Conservation (phyloP, 2,797 vertebrate species). For the Poecilia picta region DNA sequence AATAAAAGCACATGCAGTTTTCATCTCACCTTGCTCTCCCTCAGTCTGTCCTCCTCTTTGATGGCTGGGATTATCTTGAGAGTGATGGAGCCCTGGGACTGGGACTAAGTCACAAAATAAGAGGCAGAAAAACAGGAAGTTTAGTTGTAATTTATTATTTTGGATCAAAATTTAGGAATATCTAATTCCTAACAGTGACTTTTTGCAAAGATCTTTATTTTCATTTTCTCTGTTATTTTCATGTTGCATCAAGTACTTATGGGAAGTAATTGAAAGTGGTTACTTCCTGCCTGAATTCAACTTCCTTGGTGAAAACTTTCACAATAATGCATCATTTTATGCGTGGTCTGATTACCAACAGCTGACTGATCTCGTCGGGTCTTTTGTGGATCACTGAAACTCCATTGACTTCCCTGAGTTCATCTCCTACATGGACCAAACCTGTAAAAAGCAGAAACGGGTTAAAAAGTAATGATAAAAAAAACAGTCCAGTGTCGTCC, state of each 20-base stretch:
- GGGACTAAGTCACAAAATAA: constrained; percentile 83
- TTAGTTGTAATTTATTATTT: background rate
- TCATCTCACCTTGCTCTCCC: constrained; percentile 89
- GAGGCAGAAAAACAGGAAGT: background rate
- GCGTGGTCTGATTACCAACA: constrained; percentile 83
- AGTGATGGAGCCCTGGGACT: constrained; percentile 96
- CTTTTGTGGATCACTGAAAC: constrained; percentile 92
- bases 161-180: background rate
- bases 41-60: constrained; percentile 90
- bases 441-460: constrained; percentile 73
- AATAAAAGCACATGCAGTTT: background rate
- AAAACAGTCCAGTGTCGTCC: background rate
- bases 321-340: background rate
- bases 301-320: background rate
- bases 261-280: background rate
- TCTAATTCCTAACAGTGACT: background rate
- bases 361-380: constrained; percentile 96
- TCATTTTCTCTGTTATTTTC: background rate
- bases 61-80: constrained; percentile 95
- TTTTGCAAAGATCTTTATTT: background rate
- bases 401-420: constrained; percentile 95
- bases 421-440: constrained; percentile 94
- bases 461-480: background rate
- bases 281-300: background rate
- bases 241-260: background rate